Evolutionary conservation across 2,888 invertebrate genomes (phyloP).

Genomic region (Hoplodrina ambigua): DNA sequence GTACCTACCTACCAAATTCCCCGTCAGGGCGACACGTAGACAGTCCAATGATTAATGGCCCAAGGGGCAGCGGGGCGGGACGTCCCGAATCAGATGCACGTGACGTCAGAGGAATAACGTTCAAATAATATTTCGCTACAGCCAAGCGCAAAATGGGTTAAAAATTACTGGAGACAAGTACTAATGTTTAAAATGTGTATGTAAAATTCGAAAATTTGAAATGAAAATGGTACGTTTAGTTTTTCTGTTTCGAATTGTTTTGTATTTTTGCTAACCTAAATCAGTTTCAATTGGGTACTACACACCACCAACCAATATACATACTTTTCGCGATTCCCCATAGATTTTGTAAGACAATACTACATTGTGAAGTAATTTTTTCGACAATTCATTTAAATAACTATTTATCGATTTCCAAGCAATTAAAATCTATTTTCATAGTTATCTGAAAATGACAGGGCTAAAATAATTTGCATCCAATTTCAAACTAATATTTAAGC

Average conservation of each 20-base stretch:
- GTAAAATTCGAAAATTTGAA: slow-evolving; percentile 55
- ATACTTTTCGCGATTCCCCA: no score
- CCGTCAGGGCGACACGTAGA: slow-evolving; percentile 80
- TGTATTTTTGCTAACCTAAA: neutral
- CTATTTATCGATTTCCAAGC: no score
- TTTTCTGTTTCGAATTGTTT: slow-evolving; percentile 37
- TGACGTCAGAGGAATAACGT: slow-evolving; percentile 83
- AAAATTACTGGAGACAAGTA: slow-evolving; percentile 64
- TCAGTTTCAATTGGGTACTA: neutral
- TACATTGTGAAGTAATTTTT: no score
- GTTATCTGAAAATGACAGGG: no score
- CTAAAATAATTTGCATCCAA: no score
- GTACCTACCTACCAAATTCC: slow-evolving; percentile 52
- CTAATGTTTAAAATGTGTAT: slow-evolving; percentile 61
- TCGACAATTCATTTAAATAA: no score
- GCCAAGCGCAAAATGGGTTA: slow-evolving; percentile 66
- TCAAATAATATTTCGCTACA: slow-evolving; percentile 78
- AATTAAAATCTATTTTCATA: no score
- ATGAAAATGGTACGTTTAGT: slow-evolving; percentile 46
- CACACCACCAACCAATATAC: no score
- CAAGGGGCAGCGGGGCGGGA: slow-evolving; percentile 72
- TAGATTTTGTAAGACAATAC: no score
- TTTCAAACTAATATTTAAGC: neutral
- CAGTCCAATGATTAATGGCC: slow-evolving; percentile 83
- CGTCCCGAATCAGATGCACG: slow-evolving; percentile 85